These are phyloP conservation scores for Dendrocincla tyrannina DNA, from an alignment of 2,797 vertebrate species.

Conservation along the genomic window DNA sequence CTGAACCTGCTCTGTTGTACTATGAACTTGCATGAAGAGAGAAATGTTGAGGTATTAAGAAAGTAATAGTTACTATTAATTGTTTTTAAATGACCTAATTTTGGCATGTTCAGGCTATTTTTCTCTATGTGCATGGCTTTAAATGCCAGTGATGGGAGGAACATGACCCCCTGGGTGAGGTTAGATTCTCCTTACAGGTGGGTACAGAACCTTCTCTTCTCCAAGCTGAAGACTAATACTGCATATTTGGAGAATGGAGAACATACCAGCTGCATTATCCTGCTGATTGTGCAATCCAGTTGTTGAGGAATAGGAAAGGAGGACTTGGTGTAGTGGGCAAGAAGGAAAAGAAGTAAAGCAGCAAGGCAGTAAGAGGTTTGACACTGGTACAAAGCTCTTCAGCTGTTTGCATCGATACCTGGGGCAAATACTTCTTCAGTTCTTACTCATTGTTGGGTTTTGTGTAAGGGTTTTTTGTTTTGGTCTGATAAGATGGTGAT, in stretches of 20 bases:
- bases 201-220: not conserved
- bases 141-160: not conserved
- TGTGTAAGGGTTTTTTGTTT: not conserved
- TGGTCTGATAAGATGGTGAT: not conserved
- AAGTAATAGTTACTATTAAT: not conserved
- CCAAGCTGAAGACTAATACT: accelerated
- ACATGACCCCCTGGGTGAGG: accelerated
- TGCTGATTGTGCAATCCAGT: not conserved
- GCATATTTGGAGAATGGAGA: not conserved
- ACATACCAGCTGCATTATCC: not conserved
- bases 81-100: not conserved
- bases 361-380: not conserved
- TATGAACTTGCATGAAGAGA: not conserved
- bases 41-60: not conserved
- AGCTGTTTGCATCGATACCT: not conserved
- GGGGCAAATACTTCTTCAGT: not conserved
- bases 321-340: not conserved
- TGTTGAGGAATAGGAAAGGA: not conserved
- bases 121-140: not conserved
- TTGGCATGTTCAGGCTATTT: not conserved
- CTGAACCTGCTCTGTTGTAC: not conserved
- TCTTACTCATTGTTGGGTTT: not conserved
- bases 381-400: not conserved
- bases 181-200: not conserved
- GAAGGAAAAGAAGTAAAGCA: not conserved